Evolutionary conservation across 2,113 vertebrate genomes (phyloP).

Genomic region (Steatornis caripensis): DNA sequence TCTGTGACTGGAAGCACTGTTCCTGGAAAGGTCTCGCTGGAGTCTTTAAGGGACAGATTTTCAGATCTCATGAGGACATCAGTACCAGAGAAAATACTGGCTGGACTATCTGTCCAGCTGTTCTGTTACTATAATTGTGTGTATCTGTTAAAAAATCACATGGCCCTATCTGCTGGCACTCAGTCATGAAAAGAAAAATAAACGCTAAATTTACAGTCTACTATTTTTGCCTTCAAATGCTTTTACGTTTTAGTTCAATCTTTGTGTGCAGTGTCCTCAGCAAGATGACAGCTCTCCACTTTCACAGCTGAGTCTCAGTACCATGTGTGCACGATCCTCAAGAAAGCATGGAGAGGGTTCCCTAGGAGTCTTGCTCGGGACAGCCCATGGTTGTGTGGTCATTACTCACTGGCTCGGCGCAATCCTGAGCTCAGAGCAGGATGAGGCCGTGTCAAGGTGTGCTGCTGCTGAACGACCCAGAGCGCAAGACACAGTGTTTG

Average conservation of each 20-base stretch:
- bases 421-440: fast-evolving
- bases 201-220: neutral
- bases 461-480: neutral
- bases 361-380: neutral
- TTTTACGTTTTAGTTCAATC: neutral
- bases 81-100: neutral
- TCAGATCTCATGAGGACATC: neutral
- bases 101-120: neutral
- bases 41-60: neutral
- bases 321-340: neutral
- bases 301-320: neutral
- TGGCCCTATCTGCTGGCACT: neutral
- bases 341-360: neutral
- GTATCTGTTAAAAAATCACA: neutral
- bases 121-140: neutral
- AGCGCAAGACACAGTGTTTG: neutral
- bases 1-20: neutral
- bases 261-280: neutral
- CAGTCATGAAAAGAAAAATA: neutral
- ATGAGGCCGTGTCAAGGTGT: fast-evolving
- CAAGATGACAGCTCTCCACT: neutral
- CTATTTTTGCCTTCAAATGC: neutral
- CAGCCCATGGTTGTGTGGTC: neutral
- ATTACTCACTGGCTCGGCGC: fast-evolving
- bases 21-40: neutral